phyloP scores from a whole-genome alignment of 2,888 invertebrate species.

The Corythucha ciliata region DNA sequence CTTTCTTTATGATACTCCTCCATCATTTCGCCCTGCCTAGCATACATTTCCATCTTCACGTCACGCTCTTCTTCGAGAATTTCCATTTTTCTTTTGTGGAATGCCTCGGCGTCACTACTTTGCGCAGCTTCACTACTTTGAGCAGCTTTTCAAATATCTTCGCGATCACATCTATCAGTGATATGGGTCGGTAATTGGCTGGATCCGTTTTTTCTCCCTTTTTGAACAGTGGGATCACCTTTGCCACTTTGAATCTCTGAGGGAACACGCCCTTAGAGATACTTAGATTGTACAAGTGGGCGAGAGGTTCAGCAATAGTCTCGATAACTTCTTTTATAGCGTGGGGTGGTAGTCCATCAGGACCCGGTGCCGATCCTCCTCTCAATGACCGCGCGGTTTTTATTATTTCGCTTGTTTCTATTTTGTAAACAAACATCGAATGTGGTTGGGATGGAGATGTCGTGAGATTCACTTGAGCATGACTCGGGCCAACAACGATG shows the following conservation, averaged over 20 bases:
- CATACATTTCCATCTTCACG: no score
- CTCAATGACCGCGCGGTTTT: not conserved
- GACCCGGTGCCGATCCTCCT: slow-evolving; percentile 8
- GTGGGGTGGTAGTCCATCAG: not conserved
- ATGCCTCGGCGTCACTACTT: no score
- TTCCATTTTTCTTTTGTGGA: no score
- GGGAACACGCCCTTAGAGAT: not conserved
- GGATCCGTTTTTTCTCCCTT: not conserved
- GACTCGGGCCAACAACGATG: no score
- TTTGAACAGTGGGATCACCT: slow-evolving; percentile 10
- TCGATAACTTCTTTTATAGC: not conserved
- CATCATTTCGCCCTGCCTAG: no score
- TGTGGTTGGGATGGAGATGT: no score
- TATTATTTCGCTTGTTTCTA: not conserved
- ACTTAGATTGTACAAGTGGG: slow-evolving; percentile 3
- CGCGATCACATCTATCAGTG: slow-evolving; percentile 2
- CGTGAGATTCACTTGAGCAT: no score
- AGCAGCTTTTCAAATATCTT: not conserved
- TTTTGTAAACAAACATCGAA: not conserved
- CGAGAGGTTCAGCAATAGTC: not conserved
- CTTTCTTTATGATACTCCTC: no score
- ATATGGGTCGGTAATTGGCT: slow-evolving; percentile 3
- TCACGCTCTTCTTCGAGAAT: no score
- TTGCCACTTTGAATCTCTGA: slow-evolving; percentile 1
- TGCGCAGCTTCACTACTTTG: no score